Conservation (phyloP, 2,888 invertebrate species). For the Thalpophila matura region DNA sequence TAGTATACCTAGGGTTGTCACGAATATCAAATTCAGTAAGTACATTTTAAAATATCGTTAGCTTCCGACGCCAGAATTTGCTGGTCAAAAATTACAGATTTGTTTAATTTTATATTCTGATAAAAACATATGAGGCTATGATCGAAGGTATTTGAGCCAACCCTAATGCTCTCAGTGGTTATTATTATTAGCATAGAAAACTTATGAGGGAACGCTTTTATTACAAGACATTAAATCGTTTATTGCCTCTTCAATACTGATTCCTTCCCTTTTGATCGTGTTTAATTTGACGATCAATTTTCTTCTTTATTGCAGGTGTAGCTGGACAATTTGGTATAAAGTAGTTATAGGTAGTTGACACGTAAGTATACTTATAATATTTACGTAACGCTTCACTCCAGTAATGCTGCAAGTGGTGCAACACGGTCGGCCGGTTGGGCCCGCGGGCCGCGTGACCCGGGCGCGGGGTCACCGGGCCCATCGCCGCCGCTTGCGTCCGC, state of each 20-base stretch:
- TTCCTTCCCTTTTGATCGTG: slow-evolving; percentile 14
- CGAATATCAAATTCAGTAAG: slow-evolving; percentile 28
- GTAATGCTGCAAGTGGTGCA: slow-evolving; percentile 70
- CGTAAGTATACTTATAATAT: slow-evolving; percentile 2
- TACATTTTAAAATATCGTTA: background rate
- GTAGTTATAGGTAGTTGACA: background rate
- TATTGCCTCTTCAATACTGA: slow-evolving; percentile 14
- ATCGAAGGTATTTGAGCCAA: slow-evolving; percentile 1
- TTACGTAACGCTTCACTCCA: slow-evolving; percentile 56
- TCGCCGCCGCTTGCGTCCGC: slow-evolving; percentile 62
- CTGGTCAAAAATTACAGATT: background rate
- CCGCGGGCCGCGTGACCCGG: slow-evolving; percentile 68
- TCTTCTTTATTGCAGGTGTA: slow-evolving; percentile 10
- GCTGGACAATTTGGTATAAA: background rate
- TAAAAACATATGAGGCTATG: background rate
- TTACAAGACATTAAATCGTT: slow-evolving; percentile 28
- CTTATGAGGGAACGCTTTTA: slow-evolving; percentile 32
- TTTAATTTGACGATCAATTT: slow-evolving; percentile 20
- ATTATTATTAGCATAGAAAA: slow-evolving; percentile 32
- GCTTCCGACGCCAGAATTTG: background rate
- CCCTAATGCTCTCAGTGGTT: slow-evolving; percentile 8
- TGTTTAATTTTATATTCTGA: background rate
- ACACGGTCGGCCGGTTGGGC: slow-evolving; percentile 70
- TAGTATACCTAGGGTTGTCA: slow-evolving; percentile 60
- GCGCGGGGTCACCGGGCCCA: slow-evolving; percentile 74